Evolutionary conservation across 2,113 vertebrate genomes (phyloP), one percentile per base, ranked within the genome.

Genomic region (Tylochromis polylepis): DNA sequence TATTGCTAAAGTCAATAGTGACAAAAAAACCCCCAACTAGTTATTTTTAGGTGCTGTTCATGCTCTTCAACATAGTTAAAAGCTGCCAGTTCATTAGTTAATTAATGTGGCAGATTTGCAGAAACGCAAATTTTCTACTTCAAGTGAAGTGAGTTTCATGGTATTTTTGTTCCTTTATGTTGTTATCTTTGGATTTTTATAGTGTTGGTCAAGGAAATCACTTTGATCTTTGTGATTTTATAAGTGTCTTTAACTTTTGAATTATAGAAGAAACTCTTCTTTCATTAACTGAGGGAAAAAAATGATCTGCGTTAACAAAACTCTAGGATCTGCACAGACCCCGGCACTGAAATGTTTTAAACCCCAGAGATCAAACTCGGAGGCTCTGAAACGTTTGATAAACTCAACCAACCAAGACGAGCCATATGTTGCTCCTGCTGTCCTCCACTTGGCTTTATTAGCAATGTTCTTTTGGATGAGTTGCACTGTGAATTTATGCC

Each of bases 361-460:
- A 53, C 72, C 72, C n/a, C 46, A 53, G 72, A 77, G 72, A 5
- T 31, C 55, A 59, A 62, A 9, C 72, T 77, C 72, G n/a, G 11
- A 11, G 27, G 7, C 65, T 81, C 43, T 60, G 49, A 53, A 83
- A 53, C 78, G 10, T 85, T 55, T 57, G 24, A 59, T 72, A 29
- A 80, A 83, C n/a, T 20, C 81, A 67, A 15, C 46, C 88, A 79
- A 80, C 83, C 86, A 53, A 20, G 82, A 24, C 10, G 0, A 81
- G 34, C 87, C 93, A 77, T 88, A 91, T 93, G 93, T 75, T 85
- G 5, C 18, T 75, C 56, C 87, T 58, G 90, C 85, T 60, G 62
- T 77, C 46, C 24, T 67, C 65, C 34, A 24, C 43, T 83, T 75
- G 72, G 36, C 79, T 29, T 51, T 36, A 51, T 87, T 85, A 78